Conservation (phyloP, 2,888 invertebrate genomes). For the Scotopteryx bipunctaria region DNA sequence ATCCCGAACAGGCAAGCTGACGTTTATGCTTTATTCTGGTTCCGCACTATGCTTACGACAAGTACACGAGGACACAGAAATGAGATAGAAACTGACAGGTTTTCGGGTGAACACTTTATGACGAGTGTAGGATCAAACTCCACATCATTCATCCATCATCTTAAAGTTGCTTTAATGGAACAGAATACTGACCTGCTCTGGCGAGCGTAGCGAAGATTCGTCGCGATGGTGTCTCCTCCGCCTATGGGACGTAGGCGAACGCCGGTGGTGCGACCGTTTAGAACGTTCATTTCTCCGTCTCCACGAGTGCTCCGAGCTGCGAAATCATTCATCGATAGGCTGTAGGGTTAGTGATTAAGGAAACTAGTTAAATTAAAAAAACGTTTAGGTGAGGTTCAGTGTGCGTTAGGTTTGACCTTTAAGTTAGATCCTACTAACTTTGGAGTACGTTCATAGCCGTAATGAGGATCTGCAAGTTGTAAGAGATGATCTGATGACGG, state of each 20-base stretch:
- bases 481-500: conserved; percentile 66
- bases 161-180: conserved; percentile 31
- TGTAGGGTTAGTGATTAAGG: conserved; percentile 78
- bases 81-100: conserved; percentile 54
- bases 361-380: conserved; percentile 47
- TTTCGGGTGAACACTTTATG: conserved; percentile 75
- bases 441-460: conserved; percentile 60
- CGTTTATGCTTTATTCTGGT: conserved; percentile 76
- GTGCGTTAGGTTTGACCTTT: conserved; percentile 51
- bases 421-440: conserved; percentile 66
- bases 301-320: conserved; percentile 90
- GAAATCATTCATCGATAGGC: conserved; percentile 84
- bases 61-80: conserved; percentile 47
- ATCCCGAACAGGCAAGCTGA: conserved; percentile 74
- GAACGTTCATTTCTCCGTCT: conserved; percentile 91
- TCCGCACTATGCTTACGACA: conserved; percentile 69
- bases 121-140: conserved; percentile 61
- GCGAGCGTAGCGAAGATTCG: conserved; percentile 75
- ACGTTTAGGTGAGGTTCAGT: conserved; percentile 66
- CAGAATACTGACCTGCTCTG: conserved; percentile 75
- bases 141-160: conserved; percentile 38
- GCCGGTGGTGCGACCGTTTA: conserved; percentile 92
- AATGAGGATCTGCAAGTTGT: conserved; percentile 65
- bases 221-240: conserved; percentile 86
- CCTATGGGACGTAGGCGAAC: conserved; percentile 90